phyloP scores from a whole-genome alignment of 2,888 invertebrate genomes.

The Drosophila algonquin region DNA sequence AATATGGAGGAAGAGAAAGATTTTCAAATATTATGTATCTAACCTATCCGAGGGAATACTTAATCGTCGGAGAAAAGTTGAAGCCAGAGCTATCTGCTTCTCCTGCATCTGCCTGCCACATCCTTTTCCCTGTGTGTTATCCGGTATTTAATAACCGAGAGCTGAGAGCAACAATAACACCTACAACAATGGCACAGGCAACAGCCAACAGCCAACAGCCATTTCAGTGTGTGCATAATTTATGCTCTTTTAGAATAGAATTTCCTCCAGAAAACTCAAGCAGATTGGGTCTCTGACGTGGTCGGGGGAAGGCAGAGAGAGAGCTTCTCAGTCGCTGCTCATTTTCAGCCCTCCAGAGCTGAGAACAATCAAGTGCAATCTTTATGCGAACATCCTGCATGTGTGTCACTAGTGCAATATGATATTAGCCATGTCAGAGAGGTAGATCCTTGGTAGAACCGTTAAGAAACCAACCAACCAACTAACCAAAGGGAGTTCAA shows the following conservation, averaged over 20 bases:
- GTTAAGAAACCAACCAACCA: no score
- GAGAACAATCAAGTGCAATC: background rate
- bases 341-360: background rate
- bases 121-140: slow-evolving; percentile 13
- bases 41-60: slow-evolving; percentile 62
- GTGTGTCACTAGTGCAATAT: background rate
- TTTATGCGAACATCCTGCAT: background rate
- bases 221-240: slow-evolving; percentile 56
- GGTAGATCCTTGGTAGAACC: background rate
- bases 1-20: background rate
- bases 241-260: slow-evolving; percentile 56
- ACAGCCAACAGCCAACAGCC: slow-evolving; percentile 6
- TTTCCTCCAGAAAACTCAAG: slow-evolving; percentile 19
- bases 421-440: background rate
- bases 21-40: slow-evolving; percentile 42
- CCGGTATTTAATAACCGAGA: slow-evolving; percentile 42
- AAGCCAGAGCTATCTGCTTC: background rate
- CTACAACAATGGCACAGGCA: slow-evolving; percentile 8
- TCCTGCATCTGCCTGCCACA: slow-evolving; percentile 12
- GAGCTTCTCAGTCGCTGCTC: background rate
- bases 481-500: background rate
- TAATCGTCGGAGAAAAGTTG: slow-evolving; percentile 57
- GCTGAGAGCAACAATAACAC: slow-evolving; percentile 11
- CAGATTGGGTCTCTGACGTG: slow-evolving; percentile 9
- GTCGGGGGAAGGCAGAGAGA: background rate